These are phyloP conservation scores for Rhizomys pruinosus DNA, from an alignment of 2,113 vertebrate genomes.

Conservation along the genomic window DNA sequence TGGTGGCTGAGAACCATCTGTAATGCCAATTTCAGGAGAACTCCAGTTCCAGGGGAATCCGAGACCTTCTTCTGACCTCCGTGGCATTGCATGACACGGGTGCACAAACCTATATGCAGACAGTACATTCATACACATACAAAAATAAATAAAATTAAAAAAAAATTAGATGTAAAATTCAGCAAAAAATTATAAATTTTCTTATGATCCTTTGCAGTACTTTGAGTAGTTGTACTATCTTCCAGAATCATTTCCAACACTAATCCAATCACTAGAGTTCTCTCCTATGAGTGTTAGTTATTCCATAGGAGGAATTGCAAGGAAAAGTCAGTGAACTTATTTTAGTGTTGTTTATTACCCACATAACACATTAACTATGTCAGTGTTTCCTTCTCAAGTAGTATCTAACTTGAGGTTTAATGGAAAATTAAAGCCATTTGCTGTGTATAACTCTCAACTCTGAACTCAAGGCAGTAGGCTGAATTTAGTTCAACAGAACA, in stretches of 20 bases:
- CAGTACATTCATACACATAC: too few relatives aligned
- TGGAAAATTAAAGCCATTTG: neutral
- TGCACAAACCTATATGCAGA: too few relatives aligned
- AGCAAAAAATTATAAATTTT: neutral
- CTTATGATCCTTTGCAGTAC: neutral
- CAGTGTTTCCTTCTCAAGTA: neutral
- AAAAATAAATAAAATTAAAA: too few relatives aligned
- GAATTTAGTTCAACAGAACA: neutral
- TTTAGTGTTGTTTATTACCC: constrained; percentile 18
- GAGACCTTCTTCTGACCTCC: too few relatives aligned
- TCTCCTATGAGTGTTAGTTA: constrained; percentile 10
- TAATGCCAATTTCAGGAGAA: too few relatives aligned
- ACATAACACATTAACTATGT: neutral
- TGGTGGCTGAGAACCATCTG: too few relatives aligned
- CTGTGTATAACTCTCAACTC: neutral
- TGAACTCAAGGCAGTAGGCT: neutral
- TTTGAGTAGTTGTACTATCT: constrained; percentile 26
- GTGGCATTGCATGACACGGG: too few relatives aligned
- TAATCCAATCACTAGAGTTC: neutral
- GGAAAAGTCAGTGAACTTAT: neutral
- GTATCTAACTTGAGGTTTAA: neutral
- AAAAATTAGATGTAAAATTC: too few relatives aligned
- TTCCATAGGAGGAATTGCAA: neutral
- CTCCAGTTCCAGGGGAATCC: too few relatives aligned
- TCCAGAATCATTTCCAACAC: neutral